Base-by-base conservation (phyloP, 2,113 vertebrate genomes). In the Illadopsis cleaveri region DNA sequence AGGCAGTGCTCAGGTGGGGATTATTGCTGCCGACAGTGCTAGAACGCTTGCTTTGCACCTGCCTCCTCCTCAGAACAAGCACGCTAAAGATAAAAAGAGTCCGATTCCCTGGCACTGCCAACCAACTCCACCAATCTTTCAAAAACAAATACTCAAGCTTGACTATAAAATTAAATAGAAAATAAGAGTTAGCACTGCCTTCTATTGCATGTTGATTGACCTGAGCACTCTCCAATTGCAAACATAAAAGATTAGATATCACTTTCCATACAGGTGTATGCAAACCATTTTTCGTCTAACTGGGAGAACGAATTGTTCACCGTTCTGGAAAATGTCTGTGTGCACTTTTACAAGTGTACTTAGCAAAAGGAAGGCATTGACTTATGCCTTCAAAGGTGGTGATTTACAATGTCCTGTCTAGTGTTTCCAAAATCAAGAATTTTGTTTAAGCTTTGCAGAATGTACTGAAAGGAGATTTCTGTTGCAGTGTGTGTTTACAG, bases 261-360 rank as follows among this genome's bases (percentile, higher is more conserved):
- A 12, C 90, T 98, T 98, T 98, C 94, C 96, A 86, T 93, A 91
- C 97, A 98, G 97, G 97, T 98, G 97, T 95, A 96, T 96, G 96
- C 96, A 96, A 95, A 89, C 70, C 89, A 89, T 94, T 97, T 97
- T 83, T 96, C 0, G 1, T 92, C 75, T 90, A 38, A 31, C 92
- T 35, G 12, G 70, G 82, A 96, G 97, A 82, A 16, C 15, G 68
- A 94, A 62, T 82, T 78, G 90, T 95, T 96, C 90, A 93, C 95
- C 85, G 82, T 90, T 97, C 94, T 93, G 86, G 73, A 89, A 96
- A 97, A 95, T 82, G 65, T 77, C 82, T 33, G 11, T 57, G 64
- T 91, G 83, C 58, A 44, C 79, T 51, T 95, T 97, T 97, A 90
- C 85, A 72, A 91, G 94, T 89, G 85, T 91, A 77, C 92, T 97